Evolutionary conservation across 1,140 invertebrate genomes (phyloP), one percentile per base, ranked within the genome.

Genomic region (Apis cerana): DNA sequence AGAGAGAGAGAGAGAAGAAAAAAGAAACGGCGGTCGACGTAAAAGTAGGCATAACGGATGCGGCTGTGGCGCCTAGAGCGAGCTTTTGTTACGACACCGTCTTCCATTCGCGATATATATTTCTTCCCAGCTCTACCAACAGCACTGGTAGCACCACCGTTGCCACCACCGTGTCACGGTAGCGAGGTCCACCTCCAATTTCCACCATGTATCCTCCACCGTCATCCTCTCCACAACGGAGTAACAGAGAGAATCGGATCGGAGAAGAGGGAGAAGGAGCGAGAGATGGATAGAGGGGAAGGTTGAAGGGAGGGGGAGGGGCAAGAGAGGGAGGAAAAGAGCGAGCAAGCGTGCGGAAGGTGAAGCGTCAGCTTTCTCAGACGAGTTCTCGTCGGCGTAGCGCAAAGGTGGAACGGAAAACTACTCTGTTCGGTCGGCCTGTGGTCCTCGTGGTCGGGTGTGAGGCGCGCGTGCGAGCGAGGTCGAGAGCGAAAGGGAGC

Each of bases 321-420:
- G 17, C 50, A 56, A 75, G 78, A 48, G 69, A 65, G 72, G 27
- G 71, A 67, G 59, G 64, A 72, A 61, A 70, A 27, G 61, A 83
- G 82, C 33, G 58, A 59, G 70, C 71, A 50, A 74, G 70, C n/a
- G 56, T 48, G 21, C 52, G 71, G 74, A 76, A 75, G 56, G 59
- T 61, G 75, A 61, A 84, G 67, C 71, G 75, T 68, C 27, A 61
- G 74, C 79, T 64, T 80, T 56, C 76, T 88, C 87, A 88, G 87
- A 88, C 87, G 86, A 83, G 80, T 77, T 83, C 83, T 85, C 86
- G 80, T 88, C 79, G 83, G 86, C 87, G 75, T 65, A 80, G 76
- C 83, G 87, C 82, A 70, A 77, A 89, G 88, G 88, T 89, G 89
- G 87, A 84, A 70, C 70, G 70, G 52, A 88, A 84, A 85, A 76